Base-by-base conservation (phyloP, 1,140 invertebrate genomes). In the Branchinecta lindahli region DNA sequence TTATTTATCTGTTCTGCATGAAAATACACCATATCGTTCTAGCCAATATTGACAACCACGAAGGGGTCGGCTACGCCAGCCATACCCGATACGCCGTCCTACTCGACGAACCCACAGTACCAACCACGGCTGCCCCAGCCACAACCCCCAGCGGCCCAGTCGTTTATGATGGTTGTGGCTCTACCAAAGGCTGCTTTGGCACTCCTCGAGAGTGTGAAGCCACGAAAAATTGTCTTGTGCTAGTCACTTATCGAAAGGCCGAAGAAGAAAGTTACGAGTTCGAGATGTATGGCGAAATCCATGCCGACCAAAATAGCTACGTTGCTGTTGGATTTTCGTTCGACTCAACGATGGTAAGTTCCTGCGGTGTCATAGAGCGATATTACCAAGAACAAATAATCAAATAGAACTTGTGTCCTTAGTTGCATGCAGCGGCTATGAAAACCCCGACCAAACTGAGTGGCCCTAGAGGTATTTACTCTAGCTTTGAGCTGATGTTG, bases 81-180 rank as follows among this genome's bases (percentile, higher is more conserved):
- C 52, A 61, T 61, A 61, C 52, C 12, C 12, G 4, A 61, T 61
- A 61, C 18, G 52, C 52, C 52, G 52, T 61, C 12, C 12, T 12
- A 12, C 52, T 61, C 6, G 52, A 61, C 18, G 52, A 61, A 20
- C 52, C 52, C 52, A 15, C 52, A 15, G 18, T 61, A 12, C 52
- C 52, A 15, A 61, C 52, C 18, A 61, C 52, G 18, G 18, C 18
- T 15, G 52, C 52, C 18, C 33, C 33, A 33, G 33, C 33, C 33
- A 33, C 33, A 33, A 33, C 33, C 33, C 52, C 52, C 52, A 15
- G 18, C 52, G 12, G 12, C 18, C 52, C 21, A 3, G 52, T 66
- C 44, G 70, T 70, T 44, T 70, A 70, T 45, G 70, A 44, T 1
- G 70, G 70, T n/a, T 70, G 70, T 46, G 70, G 70, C 0, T 18